Evolutionary conservation across 2,113 vertebrate species (phyloP).

Genomic region (Perccottus glenii): DNA sequence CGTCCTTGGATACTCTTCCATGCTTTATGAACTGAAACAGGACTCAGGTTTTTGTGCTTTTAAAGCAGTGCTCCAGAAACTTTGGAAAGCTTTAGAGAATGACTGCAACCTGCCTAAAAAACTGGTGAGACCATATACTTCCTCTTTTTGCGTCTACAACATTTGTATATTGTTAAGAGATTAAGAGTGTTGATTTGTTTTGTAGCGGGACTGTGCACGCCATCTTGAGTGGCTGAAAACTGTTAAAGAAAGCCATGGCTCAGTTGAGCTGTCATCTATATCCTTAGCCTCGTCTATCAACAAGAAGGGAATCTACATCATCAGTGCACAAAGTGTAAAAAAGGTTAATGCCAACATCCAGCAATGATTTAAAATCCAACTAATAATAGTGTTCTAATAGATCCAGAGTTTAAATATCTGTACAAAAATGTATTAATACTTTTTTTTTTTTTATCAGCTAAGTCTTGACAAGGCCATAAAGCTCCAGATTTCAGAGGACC

Average conservation of each 20-base stretch:
- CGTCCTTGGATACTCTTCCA: slow-evolving; percentile 87
- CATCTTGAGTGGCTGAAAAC: slow-evolving; percentile 93
- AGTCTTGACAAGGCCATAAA: slow-evolving; percentile 81
- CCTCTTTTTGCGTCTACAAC: neutral
- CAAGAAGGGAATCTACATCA: slow-evolving; percentile 85
- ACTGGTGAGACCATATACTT: slow-evolving; percentile 77
- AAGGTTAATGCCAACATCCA: slow-evolving; percentile 63
- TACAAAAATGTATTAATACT: neutral
- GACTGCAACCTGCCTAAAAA: slow-evolving; percentile 87
- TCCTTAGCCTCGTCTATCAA: slow-evolving; percentile 93
- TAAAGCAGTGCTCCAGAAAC: slow-evolving; percentile 79
- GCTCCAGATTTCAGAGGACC: slow-evolving; percentile 80
- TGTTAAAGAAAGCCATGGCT: slow-evolving; percentile 95
- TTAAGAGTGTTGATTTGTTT: slow-evolving; percentile 25
- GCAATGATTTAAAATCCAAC: neutral
- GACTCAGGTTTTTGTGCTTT: slow-evolving; percentile 79
- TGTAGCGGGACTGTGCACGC: slow-evolving; percentile 87
- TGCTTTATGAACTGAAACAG: slow-evolving; percentile 86
- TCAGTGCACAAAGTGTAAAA: slow-evolving; percentile 73
- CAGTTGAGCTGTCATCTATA: slow-evolving; percentile 92
- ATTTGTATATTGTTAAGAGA: neutral
- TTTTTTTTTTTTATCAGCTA: slow-evolving; percentile 73
- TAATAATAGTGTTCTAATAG: neutral
- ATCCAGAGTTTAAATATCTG: neutral
- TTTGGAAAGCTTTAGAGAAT: slow-evolving; percentile 92